Conservation (phyloP, 2,888 invertebrate genomes). For the Branchipolynoe longqiensis region DNA sequence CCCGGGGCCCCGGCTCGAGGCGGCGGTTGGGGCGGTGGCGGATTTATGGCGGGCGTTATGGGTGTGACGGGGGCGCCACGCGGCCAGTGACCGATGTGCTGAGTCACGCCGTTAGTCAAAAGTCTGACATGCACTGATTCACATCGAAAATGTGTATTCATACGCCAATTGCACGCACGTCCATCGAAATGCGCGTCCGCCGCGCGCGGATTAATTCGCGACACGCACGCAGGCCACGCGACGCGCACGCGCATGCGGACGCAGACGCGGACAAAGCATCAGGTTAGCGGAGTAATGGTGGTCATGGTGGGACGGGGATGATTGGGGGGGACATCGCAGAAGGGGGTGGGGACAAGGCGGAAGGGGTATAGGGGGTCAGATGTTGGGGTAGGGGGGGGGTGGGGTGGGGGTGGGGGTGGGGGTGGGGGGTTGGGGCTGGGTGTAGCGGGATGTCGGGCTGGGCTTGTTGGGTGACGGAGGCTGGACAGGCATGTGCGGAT, state of each 20-base stretch:
- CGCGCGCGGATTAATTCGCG: slow-evolving; percentile 8
- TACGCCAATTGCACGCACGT: slow-evolving; percentile 49
- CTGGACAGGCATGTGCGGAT: background rate
- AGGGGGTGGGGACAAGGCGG: no score
- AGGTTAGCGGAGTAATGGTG: background rate
- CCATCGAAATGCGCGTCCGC: slow-evolving; percentile 40
- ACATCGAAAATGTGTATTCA: slow-evolving; percentile 49
- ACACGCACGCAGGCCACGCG: slow-evolving; percentile 49
- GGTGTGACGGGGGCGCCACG: background rate
- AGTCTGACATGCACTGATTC: slow-evolving; percentile 50
- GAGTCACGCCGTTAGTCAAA: slow-evolving; percentile 49
- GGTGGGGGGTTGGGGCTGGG: background rate
- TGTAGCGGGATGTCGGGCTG: background rate
- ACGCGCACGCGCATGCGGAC: no score
- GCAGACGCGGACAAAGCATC: slow-evolving; percentile 49
- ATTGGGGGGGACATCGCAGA: no score
- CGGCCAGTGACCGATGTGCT: slow-evolving; percentile 21
- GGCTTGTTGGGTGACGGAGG: no score
- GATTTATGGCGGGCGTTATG: slow-evolving; percentile 27
- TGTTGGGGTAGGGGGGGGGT: background rate
- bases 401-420: background rate
- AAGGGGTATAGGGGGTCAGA: no score
- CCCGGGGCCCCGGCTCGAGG: background rate
- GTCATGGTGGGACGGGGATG: background rate
- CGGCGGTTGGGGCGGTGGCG: background rate